Evolutionary conservation across 2,888 invertebrate species (phyloP).

Genomic region (Temnothorax unifasciatus): DNA sequence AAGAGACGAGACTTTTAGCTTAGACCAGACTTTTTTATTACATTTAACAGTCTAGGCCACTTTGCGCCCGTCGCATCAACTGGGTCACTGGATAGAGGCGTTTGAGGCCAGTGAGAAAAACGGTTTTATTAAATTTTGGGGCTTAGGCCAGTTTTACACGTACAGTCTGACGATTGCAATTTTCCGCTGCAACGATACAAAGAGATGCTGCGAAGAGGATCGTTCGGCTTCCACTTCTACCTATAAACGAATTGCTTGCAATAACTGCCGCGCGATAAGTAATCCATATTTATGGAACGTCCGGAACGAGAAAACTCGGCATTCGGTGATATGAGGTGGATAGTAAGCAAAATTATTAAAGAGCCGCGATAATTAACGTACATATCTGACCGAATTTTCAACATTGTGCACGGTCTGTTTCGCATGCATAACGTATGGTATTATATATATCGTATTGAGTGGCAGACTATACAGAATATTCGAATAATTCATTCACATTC

Average conservation of each 20-base stretch:
- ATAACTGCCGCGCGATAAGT: constrained; percentile 45
- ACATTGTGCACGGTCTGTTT: constrained; percentile 18
- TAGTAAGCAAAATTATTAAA: constrained; percentile 45
- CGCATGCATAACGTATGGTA: neutral
- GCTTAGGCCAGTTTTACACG: constrained; percentile 52
- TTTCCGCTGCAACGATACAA: constrained; percentile 53
- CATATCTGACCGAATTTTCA: constrained; percentile 24
- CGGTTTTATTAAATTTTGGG: constrained; percentile 54
- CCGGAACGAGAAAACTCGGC: neutral
- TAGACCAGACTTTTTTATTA: constrained; percentile 44
- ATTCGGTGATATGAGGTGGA: neutral
- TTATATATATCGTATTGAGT: constrained; percentile 21
- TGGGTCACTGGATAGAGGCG: constrained; percentile 40
- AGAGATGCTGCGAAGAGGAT: constrained; percentile 39
- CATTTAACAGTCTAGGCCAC: constrained; percentile 22
- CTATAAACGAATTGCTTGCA: constrained; percentile 42
- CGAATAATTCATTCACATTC: constrained; percentile 33
- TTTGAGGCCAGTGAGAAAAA: constrained; percentile 43
- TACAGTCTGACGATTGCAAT: constrained; percentile 49
- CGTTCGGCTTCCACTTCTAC: constrained; percentile 14
- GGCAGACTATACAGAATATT: constrained; percentile 21
- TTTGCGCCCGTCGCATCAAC: constrained; percentile 34
- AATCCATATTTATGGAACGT: constrained; percentile 49
- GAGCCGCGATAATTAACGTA: constrained; percentile 32
- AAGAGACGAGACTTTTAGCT: constrained; percentile 17